Percentiles rank a stretch among this genome's conserved stretches.
Conservation (phyloP, 1,140 invertebrate species). For the Physella acuta region DNA sequence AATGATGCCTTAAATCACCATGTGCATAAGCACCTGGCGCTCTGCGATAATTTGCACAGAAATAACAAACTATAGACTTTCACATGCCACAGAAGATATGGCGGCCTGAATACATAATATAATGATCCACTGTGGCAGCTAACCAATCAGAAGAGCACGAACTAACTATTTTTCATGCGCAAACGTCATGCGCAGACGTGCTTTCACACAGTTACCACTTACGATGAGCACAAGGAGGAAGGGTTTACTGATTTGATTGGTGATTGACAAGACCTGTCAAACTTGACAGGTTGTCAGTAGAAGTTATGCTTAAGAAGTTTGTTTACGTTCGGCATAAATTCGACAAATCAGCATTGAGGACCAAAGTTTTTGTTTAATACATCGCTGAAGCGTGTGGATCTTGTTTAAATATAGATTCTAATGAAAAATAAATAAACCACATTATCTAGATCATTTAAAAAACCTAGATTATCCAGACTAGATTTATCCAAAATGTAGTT, state of each 20-base stretch:
- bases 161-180: conserved; percentile 12
- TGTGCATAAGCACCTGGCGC: neutral
- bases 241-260: conserved; percentile 29
- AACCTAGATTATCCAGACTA: no score
- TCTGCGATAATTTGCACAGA: neutral
- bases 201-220: conserved; percentile 26
- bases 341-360: neutral
- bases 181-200: neutral
- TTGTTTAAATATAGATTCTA: no score
- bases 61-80: neutral
- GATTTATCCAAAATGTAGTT: no score
- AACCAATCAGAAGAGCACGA: conserved; percentile 26
- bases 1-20: neutral
- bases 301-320: no score
- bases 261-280: conserved; percentile 33
- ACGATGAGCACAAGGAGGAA: conserved; percentile 9
- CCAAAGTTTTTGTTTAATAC: neutral
- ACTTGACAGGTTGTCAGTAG: conserved; percentile 26
- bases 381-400: neutral
- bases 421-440: no score
- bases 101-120: conserved; percentile 35
- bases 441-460: no score
- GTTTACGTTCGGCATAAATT: conserved; percentile 1
- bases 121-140: neutral
- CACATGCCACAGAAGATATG: no score